phyloP scores from a whole-genome alignment of 2,888 invertebrate genomes.

The Macaria liturata region DNA sequence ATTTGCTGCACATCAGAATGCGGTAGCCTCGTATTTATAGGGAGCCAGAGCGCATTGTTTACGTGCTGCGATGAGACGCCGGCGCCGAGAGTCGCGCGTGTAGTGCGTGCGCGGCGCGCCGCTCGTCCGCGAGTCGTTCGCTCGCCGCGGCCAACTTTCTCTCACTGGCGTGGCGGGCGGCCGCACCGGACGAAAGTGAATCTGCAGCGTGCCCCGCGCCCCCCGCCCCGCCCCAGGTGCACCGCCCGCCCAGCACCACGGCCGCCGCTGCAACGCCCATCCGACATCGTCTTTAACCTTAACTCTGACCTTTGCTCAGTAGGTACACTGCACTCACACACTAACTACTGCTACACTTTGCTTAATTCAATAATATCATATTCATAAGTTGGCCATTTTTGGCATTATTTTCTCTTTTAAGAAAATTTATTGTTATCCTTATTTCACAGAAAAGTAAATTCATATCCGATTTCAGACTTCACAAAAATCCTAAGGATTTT shows the following conservation, averaged over 20 bases:
- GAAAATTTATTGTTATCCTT: no score
- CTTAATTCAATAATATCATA: conserved; percentile 28
- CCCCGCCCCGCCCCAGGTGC: conserved; percentile 56
- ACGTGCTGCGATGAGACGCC: conserved; percentile 46
- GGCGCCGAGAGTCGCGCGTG: conserved; percentile 59
- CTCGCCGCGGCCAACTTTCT: conserved; percentile 82
- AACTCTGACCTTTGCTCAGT: conserved; percentile 76
- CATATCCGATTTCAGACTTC: no score
- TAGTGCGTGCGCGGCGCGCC: conserved; percentile 71
- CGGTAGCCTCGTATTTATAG: conserved; percentile 52
- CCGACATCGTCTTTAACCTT: conserved; percentile 79
- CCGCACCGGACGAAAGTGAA: conserved; percentile 81
- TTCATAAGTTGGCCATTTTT: background rate
- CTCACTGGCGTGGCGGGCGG: conserved; percentile 80
- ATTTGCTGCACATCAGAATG: conserved; percentile 41
- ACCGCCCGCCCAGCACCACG: conserved; percentile 61
- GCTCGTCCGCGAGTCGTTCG: conserved; percentile 80
- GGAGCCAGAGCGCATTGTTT: conserved; percentile 59
- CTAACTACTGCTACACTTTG: conserved; percentile 30
- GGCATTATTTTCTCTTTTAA: no score
- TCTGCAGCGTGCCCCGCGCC: conserved; percentile 72
- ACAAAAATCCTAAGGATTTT: no score
- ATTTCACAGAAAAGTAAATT: no score
- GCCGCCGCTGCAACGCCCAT: conserved; percentile 63
- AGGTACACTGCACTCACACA: conserved; percentile 64